A percentile compares a stretch with the other conserved stretches of the same genome.
phyloP scores from a whole-genome alignment of 2,113 vertebrate species.

The Daubentonia madagascariensis region DNA sequence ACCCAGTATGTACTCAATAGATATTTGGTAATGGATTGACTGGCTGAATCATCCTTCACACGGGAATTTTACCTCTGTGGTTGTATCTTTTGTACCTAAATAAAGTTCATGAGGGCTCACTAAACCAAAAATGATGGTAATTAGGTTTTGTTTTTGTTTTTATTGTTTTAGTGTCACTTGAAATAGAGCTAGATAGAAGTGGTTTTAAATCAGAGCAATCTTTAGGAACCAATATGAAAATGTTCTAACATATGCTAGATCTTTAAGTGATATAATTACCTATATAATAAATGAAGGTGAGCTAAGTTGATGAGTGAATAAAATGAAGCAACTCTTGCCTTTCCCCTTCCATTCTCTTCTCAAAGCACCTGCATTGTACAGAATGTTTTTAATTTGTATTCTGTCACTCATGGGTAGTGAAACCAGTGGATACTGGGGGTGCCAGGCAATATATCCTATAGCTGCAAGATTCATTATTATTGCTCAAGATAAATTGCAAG shows the following conservation, averaged over 20 bases:
- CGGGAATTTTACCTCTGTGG: neutral
- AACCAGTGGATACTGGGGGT: neutral
- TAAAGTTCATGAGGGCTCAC: neutral
- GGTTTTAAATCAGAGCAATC: neutral
- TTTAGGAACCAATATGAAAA: constrained; percentile 5
- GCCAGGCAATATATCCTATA: neutral
- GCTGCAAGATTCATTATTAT: neutral
- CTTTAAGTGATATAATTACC: neutral
- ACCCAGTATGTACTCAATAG: neutral
- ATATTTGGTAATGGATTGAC: neutral
- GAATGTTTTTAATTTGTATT: neutral
- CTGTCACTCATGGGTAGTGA: neutral
- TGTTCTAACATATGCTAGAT: neutral
- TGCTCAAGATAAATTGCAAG: neutral
- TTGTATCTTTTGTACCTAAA: neutral
- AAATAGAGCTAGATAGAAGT: neutral
- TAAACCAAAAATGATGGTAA: neutral
- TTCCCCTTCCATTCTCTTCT: neutral
- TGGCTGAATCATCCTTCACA: neutral
- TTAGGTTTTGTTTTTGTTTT: neutral
- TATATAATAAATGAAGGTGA: neutral
- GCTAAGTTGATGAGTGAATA: neutral
- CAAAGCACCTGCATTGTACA: neutral
- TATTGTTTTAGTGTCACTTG: neutral
- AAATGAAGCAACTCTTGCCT: neutral